phyloP scores from a whole-genome alignment of 2,113 vertebrate genomes.

The Phyllostomus discolor region DNA sequence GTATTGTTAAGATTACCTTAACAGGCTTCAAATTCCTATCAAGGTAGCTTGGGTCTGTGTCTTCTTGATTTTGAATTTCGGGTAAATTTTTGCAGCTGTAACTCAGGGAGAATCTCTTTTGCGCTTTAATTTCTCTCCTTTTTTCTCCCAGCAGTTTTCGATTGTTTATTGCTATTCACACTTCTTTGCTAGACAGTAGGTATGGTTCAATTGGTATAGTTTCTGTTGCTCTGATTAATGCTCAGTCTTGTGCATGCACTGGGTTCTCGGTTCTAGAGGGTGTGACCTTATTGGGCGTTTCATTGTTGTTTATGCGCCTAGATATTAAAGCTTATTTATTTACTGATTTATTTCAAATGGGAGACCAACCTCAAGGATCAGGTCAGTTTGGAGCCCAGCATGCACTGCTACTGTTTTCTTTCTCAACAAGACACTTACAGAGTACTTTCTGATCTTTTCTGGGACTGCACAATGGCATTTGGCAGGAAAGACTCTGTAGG shows the following conservation, averaged over 20 bases:
- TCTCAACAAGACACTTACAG: not conserved
- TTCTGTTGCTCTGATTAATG: not conserved
- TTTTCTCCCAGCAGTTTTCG: not conserved
- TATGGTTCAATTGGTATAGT: not conserved
- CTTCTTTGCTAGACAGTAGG: not conserved
- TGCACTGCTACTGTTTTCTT: not conserved
- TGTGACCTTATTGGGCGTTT: not conserved
- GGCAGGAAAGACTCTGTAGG: not conserved
- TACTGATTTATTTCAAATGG: not conserved
- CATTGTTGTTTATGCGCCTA: not conserved
- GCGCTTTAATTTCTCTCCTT: not conserved
- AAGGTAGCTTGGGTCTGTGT: not conserved
- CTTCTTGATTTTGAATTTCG: not conserved
- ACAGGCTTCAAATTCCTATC: not conserved
- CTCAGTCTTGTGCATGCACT: not conserved
- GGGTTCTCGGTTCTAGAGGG: not conserved
- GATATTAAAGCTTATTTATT: not conserved
- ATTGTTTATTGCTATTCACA: not conserved
- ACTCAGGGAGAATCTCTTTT: not conserved
- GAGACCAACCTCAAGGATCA: not conserved
- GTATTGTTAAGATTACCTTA: not conserved
- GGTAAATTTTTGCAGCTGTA: not conserved
- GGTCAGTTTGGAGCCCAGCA: not conserved
- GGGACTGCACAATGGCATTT: not conserved
- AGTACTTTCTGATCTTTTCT: not conserved